A percentile compares a stretch with the other conserved stretches of the same genome.
Evolutionary conservation across 2,888 invertebrate species (phyloP).

Genomic region (Habroteleia sp.): DNA sequence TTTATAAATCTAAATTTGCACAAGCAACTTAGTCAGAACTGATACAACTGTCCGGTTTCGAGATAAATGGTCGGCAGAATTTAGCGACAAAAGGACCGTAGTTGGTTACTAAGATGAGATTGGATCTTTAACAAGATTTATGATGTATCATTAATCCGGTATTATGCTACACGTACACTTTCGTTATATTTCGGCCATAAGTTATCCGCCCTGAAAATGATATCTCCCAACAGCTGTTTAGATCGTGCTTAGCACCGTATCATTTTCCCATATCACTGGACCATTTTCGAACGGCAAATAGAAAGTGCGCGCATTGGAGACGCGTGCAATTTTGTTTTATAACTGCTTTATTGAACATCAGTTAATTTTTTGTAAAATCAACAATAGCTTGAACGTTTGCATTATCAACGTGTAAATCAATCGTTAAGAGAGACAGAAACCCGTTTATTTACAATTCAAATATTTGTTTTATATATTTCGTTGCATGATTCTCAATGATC

Average conservation of each 20-base stretch:
- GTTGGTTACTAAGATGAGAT: constrained; percentile 57
- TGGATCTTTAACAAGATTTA: constrained; percentile 59
- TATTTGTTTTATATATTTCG: constrained; percentile 30
- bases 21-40: constrained; percentile 46
- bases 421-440: constrained; percentile 21
- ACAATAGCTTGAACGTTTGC: constrained; percentile 11
- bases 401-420: constrained; percentile 23
- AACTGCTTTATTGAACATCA: neutral
- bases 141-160: constrained; percentile 55
- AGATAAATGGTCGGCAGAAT: constrained; percentile 51
- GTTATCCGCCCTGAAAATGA: constrained; percentile 47
- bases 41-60: constrained; percentile 46
- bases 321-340: constrained; percentile 15
- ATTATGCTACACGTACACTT: constrained; percentile 52
- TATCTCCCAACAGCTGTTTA: constrained; percentile 55
- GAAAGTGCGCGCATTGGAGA: constrained; percentile 16
- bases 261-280: constrained; percentile 28
- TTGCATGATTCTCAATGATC: constrained; percentile 1
- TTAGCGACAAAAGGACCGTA: constrained; percentile 50
- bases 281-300: constrained; percentile 14
- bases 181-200: constrained; percentile 39
- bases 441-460: constrained; percentile 32
- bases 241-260: constrained; percentile 41
- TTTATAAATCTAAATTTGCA: constrained; percentile 46
- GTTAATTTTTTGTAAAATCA: constrained; percentile 20